Conservation (phyloP, 2,888 invertebrate species). For the Erebia epiphron region DNA sequence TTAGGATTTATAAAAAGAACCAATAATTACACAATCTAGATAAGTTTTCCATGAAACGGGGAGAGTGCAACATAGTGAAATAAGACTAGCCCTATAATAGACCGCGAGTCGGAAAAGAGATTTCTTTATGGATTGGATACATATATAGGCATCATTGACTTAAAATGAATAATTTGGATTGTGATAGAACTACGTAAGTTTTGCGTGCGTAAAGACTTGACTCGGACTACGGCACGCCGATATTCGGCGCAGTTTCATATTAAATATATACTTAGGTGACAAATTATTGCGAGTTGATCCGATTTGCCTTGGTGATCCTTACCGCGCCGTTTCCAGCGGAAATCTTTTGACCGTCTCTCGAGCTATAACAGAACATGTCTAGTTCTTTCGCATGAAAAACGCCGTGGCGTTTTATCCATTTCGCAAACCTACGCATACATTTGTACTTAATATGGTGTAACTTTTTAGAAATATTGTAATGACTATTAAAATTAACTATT, state of each 20-base stretch:
- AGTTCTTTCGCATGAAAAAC: slow-evolving; percentile 38
- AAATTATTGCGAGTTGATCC: too few relatives aligned
- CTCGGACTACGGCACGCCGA: too few relatives aligned
- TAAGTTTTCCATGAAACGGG: slow-evolving; percentile 21
- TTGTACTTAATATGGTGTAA: slow-evolving; percentile 74
- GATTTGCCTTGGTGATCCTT: too few relatives aligned
- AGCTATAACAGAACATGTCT: slow-evolving; percentile 31
- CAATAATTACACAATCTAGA: slow-evolving; percentile 38
- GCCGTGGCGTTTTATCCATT: slow-evolving; percentile 24
- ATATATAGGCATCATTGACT: not conserved
- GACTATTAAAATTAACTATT: slow-evolving; percentile 58
- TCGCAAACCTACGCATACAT: slow-evolving; percentile 58
- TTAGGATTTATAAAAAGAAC: slow-evolving; percentile 41
- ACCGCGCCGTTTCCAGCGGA: not conserved
- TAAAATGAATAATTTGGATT: not conserved
- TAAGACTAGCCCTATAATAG: slow-evolving; percentile 19
- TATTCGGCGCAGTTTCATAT: too few relatives aligned
- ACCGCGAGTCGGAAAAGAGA: slow-evolving; percentile 1
- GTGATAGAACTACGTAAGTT: not conserved
- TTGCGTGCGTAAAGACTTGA: not conserved
- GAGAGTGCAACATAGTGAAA: slow-evolving; percentile 25
- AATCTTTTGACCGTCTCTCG: slow-evolving; percentile 2
- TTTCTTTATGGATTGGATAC: slow-evolving; percentile 2
- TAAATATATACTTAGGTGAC: too few relatives aligned
- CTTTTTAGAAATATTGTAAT: slow-evolving; percentile 78